A percentile compares a stretch with the other conserved stretches of the same genome.
phyloP scores from a whole-genome alignment of 1,140 invertebrate species.

The Halyomorpha halys region DNA sequence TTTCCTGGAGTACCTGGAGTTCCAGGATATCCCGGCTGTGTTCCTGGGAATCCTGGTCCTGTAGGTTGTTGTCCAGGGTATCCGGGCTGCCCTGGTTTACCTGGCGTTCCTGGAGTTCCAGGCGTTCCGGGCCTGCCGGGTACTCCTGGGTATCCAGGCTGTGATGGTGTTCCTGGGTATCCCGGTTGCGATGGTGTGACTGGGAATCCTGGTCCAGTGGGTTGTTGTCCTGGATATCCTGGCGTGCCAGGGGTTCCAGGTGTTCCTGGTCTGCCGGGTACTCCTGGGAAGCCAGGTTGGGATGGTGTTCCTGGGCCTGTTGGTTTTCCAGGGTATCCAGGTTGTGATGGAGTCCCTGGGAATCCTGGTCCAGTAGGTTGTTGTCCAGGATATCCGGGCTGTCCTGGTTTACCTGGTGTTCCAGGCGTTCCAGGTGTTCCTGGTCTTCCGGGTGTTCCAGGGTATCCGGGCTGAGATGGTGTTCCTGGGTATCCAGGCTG shows the following conservation, averaged over 20 bases:
- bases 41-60: conserved; percentile 26
- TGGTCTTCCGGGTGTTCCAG: conserved; percentile 24
- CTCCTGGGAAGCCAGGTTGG: conserved; percentile 29
- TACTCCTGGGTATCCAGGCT: conserved; percentile 22
- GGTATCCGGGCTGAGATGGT: conserved; percentile 30
- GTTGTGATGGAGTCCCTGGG: conserved; percentile 33
- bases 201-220: conserved; percentile 30
- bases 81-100: conserved; percentile 27
- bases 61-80: conserved; percentile 28
- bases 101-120: conserved; percentile 28
- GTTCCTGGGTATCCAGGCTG: conserved; percentile 30
- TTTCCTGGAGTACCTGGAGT: conserved; percentile 27
- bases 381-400: conserved; percentile 26
- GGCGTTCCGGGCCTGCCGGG: conserved; percentile 30
- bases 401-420: conserved; percentile 25
- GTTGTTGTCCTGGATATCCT: conserved; percentile 29
- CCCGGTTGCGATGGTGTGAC: conserved; percentile 31
- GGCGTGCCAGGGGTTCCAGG: conserved; percentile 31
- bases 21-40: conserved; percentile 27
- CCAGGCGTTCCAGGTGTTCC: conserved; percentile 31
- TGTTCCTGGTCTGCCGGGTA: conserved; percentile 30
- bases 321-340: conserved; percentile 25
- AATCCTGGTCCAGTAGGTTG: conserved; percentile 31
- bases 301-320: conserved; percentile 30
- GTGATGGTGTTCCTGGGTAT: conserved; percentile 27